These are phyloP conservation scores for Arctia plantaginis DNA, from an alignment of 2,888 invertebrate species.

Conservation along the genomic window DNA sequence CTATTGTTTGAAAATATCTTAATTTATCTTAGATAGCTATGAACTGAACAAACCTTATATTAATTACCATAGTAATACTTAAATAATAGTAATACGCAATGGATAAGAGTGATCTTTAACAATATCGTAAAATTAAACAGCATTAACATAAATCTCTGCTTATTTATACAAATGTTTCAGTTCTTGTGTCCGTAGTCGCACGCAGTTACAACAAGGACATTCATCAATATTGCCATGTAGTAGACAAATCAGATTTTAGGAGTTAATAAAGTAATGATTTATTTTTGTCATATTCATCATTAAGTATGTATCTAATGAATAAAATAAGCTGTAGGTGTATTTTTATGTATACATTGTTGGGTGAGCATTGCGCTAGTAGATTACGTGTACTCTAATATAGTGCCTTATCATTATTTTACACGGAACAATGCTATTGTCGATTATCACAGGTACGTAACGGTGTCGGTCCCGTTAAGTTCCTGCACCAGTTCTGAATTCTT, in stretches of 20 bases:
- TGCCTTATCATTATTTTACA: neutral
- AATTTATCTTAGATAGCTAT: conserved; percentile 45
- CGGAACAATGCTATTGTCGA: neutral
- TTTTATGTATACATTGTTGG: neutral
- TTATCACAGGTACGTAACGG: conserved; percentile 20
- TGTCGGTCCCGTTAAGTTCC: conserved; percentile 60
- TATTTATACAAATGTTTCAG: conserved; percentile 4
- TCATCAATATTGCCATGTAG: conserved; percentile 19
- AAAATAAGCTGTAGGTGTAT: neutral
- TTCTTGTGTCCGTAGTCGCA: neutral
- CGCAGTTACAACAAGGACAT: conserved; percentile 15
- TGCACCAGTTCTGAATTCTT: conserved; percentile 45
- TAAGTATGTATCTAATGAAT: neutral
- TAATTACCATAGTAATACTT: conserved; percentile 39
- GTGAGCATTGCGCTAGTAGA: neutral
- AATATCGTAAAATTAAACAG: conserved; percentile 29
- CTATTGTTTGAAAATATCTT: conserved; percentile 34
- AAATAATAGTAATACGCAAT: too few relatives aligned
- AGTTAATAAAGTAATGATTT: conserved; percentile 23
- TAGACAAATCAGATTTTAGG: conserved; percentile 14
- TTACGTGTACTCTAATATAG: neutral
- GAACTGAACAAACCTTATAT: conserved; percentile 44
- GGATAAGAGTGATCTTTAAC: conserved; percentile 44
- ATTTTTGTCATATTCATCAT: neutral
- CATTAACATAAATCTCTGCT: conserved; percentile 1